A percentile compares a stretch with the other conserved stretches of the same genome.
Conservation (phyloP, 2,888 invertebrate species). For the Cerceris rybyensis region DNA sequence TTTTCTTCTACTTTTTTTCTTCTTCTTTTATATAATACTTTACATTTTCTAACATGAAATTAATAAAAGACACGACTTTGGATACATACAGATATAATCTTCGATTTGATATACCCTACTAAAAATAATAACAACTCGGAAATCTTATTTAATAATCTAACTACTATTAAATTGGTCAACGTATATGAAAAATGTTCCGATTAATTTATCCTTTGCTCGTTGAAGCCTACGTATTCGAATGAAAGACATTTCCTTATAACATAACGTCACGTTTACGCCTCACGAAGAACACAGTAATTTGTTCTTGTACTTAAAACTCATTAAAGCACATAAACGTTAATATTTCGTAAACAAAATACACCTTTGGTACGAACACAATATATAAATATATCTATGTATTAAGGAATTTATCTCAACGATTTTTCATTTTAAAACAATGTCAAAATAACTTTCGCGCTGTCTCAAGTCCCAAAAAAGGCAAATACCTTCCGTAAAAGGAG, state of each 20-base stretch:
- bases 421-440: neutral
- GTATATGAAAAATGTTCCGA: conserved; percentile 41
- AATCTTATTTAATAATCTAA: conserved; percentile 46
- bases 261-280: conserved; percentile 11
- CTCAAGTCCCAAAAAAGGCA: neutral
- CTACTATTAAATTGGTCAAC: conserved; percentile 67
- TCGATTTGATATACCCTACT: conserved; percentile 26
- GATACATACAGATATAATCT: conserved; percentile 33
- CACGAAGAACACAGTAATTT: conserved; percentile 9
- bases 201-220: conserved; percentile 32
- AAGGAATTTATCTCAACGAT: neutral
- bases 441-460: neutral
- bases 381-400: neutral
- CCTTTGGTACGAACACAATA: neutral
- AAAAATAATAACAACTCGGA: conserved; percentile 38
- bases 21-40: conserved; percentile 2
- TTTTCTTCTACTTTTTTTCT: neutral
- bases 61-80: conserved; percentile 29
- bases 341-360: conserved; percentile 2
- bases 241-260: conserved; percentile 28
- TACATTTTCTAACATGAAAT: conserved; percentile 31
- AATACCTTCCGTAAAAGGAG: conserved; percentile 5
- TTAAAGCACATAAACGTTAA: conserved; percentile 12
- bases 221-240: conserved; percentile 24
- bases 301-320: neutral